Evolutionary conservation across 2,888 invertebrate genomes (phyloP).

Genomic region (Oligia fasciuncula): DNA sequence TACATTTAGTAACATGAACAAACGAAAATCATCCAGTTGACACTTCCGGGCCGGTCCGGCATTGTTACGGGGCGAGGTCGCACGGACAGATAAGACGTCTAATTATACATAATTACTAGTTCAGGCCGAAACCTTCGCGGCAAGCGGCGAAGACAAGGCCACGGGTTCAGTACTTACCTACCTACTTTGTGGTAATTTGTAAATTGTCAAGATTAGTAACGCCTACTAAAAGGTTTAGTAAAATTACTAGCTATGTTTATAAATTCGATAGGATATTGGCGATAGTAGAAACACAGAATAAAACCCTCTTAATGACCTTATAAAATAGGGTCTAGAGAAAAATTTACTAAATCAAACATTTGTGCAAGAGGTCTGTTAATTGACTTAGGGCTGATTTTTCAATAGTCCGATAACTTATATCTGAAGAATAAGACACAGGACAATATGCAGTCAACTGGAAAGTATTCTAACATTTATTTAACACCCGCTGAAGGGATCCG

Average conservation of each 20-base stretch:
- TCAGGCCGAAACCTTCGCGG: conserved; percentile 60
- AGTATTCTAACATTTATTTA: not conserved
- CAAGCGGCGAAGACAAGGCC: conserved; percentile 62
- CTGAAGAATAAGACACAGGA: not conserved
- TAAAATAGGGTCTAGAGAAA: not conserved
- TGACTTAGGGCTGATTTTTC: not conserved
- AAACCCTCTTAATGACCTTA: not conserved
- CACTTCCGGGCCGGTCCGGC: conserved; percentile 73
- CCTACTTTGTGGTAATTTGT: conserved; percentile 44
- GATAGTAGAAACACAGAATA: not conserved
- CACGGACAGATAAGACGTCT: conserved; percentile 66
- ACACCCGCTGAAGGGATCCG: not conserved
- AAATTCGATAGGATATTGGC: not conserved
- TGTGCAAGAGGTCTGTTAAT: too few species aligned
- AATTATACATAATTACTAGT: conserved; percentile 73
- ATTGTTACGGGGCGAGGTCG: conserved; percentile 72
- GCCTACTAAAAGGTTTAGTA: conserved; percentile 16
- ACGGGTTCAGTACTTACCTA: conserved; percentile 33
- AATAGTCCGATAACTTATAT: not conserved
- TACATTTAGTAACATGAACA: conserved; percentile 21
- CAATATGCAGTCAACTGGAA: not conserved
- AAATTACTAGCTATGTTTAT: not conserved
- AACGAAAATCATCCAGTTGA: conserved; percentile 58
- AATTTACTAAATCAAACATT: not conserved
- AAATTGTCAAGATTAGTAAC: conserved; percentile 52